Evolutionary conservation across 2,113 vertebrate species (phyloP), one percentile per base, ranked within the genome.

Genomic region (Anser brachyrhynchus): DNA sequence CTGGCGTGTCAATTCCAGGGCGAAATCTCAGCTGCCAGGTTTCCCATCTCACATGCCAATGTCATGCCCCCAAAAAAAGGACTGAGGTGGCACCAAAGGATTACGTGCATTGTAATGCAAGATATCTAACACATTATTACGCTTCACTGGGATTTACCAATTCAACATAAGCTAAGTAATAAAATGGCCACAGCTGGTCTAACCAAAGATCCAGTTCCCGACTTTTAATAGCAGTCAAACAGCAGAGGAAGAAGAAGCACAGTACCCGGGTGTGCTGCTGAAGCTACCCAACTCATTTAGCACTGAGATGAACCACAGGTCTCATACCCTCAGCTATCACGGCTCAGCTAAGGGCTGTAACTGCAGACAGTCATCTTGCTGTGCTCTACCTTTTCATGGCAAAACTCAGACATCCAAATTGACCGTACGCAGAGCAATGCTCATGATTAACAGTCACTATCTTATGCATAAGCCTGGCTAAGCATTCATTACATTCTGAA

Each of bases 321-420:
- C 8, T 64, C 37, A 23, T n/a, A 15, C 1, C 0, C 23, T 17
- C 0, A 0, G 49, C 49, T 37, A n/a, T 9, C 31, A 17, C 0
- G 3, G 33, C 37, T 66, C 57, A 65, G 57, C 31, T 28, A 51
- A 70, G 49, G 1, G 1, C 37, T 62, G 46, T 17, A 26, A 35
- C n/a, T 22, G 49, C 31, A 37, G 74, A 57, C 3, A 3, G n/a
- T 81, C 44, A 11, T 41, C 39, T 35, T 39, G 22, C 35, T 7
- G 4, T 21, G 51, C 81, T 55, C 17, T 16, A 22, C 35, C 33
- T 22, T 55, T 44, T 52, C 43, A 14, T 19, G 33, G 49, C 33
- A 73, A 86, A 69, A 52, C 22, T 5, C 31, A 8, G 62, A 31
- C 29, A 75, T 16, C 35, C 0, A 66, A 75, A 28, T 22, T 39